Percentiles rank a stretch among this genome's conserved stretches.
Evolutionary conservation across 1,140 invertebrate species (phyloP).

Genomic region (Dendroctonus ponderosae): DNA sequence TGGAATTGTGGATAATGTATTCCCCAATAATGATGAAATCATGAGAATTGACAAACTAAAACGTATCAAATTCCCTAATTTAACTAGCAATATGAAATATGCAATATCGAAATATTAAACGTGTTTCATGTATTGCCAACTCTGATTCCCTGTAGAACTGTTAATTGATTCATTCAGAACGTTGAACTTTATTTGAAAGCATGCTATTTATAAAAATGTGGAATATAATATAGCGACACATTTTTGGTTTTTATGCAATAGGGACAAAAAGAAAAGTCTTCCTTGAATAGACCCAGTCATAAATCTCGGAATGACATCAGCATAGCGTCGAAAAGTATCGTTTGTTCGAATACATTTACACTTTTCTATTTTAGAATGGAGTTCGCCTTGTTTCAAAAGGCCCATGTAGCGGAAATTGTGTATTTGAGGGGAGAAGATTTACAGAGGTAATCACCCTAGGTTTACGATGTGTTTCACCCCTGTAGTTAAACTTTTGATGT

Average conservation of each 20-base stretch:
- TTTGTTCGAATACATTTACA: constrained; percentile 20
- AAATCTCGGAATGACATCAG: constrained; percentile 16
- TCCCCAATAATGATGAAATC: constrained; percentile 14
- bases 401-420: constrained; percentile 19
- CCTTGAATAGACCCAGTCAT: constrained; percentile 13
- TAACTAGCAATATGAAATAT: constrained; percentile 7
- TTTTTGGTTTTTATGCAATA: constrained; percentile 9
- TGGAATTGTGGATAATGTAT: constrained; percentile 7
- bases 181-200: background rate
- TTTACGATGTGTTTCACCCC: constrained; percentile 23
- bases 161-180: too few species aligned
- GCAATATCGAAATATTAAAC: constrained; percentile 6
- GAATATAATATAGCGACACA: background rate
- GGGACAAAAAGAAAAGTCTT: constrained; percentile 12
- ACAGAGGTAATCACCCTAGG: constrained; percentile 24
- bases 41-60: constrained; percentile 1
- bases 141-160: too few species aligned
- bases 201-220: background rate
- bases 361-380: constrained; percentile 25
- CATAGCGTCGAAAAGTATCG: constrained; percentile 16
- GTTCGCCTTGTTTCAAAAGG: constrained; percentile 14
- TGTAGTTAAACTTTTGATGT: constrained; percentile 31
- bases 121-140: too few species aligned
- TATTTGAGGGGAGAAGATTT: constrained; percentile 24
- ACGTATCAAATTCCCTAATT: constrained; percentile 10